These are phyloP conservation scores for Catharus minimus DNA, from an alignment of 2,113 vertebrate species.

Conservation along the genomic window DNA sequence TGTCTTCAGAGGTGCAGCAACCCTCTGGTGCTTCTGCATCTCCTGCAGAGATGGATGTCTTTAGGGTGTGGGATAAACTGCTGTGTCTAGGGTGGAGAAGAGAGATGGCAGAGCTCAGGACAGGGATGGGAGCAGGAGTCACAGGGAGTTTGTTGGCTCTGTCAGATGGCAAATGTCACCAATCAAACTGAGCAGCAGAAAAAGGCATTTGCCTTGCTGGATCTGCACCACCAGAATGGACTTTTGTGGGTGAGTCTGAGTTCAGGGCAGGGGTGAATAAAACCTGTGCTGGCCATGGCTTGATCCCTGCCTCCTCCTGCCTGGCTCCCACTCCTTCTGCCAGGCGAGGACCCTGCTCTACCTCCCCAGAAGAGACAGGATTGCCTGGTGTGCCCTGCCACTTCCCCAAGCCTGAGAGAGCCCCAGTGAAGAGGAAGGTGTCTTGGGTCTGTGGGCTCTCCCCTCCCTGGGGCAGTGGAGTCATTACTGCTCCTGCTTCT, in stretches of 20 bases:
- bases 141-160: background rate
- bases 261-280: background rate
- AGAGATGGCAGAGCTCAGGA: background rate
- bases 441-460: background rate
- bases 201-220: background rate
- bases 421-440: background rate
- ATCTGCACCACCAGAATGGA: background rate
- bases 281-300: background rate
- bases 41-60: constrained; percentile 35
- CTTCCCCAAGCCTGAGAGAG: background rate
- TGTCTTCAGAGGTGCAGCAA: background rate
- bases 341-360: background rate
- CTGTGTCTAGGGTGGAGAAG: constrained; percentile 51
- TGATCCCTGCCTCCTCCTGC: background rate
- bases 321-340: background rate
- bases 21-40: background rate
- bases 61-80: constrained; percentile 57
- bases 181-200: background rate
- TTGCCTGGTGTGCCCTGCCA: background rate
- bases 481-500: background rate
- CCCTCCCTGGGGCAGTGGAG: background rate
- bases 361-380: background rate
- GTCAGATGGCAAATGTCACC: background rate
- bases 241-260: background rate
- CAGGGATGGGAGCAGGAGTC: background rate